phyloP scores from a whole-genome alignment of 2,113 vertebrate genomes.

The Phyllostomus hastatus region DNA sequence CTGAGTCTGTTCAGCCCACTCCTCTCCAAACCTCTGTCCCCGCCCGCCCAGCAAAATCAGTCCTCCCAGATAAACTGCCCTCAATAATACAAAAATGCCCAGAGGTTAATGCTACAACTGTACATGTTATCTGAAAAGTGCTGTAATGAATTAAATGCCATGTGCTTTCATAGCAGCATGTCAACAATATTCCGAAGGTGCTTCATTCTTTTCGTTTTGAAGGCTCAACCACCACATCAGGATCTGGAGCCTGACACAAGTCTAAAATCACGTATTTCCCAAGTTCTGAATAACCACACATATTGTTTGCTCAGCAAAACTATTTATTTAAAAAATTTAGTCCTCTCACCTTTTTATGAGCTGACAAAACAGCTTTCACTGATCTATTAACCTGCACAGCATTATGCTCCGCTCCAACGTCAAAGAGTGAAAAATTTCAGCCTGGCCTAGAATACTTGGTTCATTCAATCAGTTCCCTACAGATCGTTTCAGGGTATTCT shows the following conservation, averaged over 20 bases:
- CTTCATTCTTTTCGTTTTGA: conserved; percentile 61
- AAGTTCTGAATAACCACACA: conserved; percentile 69
- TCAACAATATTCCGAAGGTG: conserved; percentile 59
- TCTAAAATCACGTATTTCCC: conserved; percentile 76
- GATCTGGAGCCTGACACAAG: conserved; percentile 60
- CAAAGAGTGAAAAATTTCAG: not conserved
- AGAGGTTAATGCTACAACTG: conserved; percentile 55
- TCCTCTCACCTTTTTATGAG: conserved; percentile 75
- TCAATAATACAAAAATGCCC: not conserved
- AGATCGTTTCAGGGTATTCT: conserved; percentile 53
- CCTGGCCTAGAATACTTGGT: not conserved
- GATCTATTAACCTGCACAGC: conserved; percentile 69
- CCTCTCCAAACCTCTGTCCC: not conserved
- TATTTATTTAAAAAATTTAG: conserved; percentile 77
- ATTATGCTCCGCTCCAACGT: conserved; percentile 31
- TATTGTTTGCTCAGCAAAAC: conserved; percentile 75
- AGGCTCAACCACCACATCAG: conserved; percentile 61
- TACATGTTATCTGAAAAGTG: conserved; percentile 45
- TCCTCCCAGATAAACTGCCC: not conserved
- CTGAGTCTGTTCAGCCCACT: rapidly evolving
- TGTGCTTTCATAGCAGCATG: conserved; percentile 27
- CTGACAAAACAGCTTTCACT: conserved; percentile 58
- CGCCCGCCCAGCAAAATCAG: not conserved
- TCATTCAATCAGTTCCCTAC: conserved; percentile 31
- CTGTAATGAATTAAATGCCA: conserved; percentile 70